Percentiles rank a stretch among this genome's conserved stretches.
phyloP scores from a whole-genome alignment of 2,113 vertebrate genomes.

The Phycodurus eques region DNA sequence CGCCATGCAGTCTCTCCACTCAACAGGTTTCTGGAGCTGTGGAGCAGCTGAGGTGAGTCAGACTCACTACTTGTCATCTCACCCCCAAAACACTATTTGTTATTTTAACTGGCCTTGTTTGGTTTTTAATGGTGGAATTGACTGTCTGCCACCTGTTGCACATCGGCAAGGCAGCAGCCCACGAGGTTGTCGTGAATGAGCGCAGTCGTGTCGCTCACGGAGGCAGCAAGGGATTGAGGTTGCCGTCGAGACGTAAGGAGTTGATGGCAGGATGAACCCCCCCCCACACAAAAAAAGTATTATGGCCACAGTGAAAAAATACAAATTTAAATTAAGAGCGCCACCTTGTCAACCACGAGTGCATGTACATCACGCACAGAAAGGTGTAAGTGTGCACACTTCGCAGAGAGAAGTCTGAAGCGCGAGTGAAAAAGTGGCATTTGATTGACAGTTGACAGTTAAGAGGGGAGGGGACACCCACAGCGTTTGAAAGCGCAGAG shows the following conservation, averaged over 20 bases:
- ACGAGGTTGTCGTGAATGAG: background rate
- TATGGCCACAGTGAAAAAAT: no score
- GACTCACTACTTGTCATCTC: slow-evolving; percentile 27
- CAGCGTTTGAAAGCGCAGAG: no score
- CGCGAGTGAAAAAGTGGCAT: no score
- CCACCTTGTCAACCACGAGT: no score
- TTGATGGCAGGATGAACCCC: no score
- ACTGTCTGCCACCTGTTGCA: background rate
- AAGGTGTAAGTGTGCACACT: no score
- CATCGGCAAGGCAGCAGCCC: background rate
- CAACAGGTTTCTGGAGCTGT: slow-evolving; percentile 38
- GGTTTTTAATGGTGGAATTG: background rate
- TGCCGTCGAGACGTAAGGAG: background rate
- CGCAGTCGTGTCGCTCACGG: background rate
- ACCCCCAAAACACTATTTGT: slow-evolving; percentile 34
- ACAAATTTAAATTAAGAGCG: no score
- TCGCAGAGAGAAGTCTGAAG: no score
- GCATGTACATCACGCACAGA: no score
- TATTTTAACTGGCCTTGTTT: slow-evolving; percentile 14
- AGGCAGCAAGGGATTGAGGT: slow-evolving; percentile 12
- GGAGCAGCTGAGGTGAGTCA: slow-evolving; percentile 33
- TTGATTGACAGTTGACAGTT: no score
- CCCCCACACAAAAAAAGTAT: no score
- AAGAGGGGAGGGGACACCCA: no score
- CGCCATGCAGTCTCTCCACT: slow-evolving; percentile 10